Evolutionary conservation across 2,888 invertebrate genomes (phyloP).

Genomic region (Pheosia gnoma): DNA sequence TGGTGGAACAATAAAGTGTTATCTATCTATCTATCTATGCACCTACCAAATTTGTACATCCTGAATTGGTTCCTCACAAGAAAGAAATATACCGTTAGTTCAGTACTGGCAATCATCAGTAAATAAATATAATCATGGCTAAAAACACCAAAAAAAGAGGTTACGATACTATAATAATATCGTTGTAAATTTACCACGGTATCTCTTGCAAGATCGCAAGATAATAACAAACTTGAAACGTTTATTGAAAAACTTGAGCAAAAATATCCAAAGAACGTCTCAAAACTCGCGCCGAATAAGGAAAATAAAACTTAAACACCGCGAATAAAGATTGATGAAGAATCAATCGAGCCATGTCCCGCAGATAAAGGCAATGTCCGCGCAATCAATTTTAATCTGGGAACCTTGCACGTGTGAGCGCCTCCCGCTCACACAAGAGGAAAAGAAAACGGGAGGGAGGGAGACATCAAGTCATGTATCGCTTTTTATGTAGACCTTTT

Average conservation of each 20-base stretch:
- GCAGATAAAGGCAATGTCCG: slow-evolving; percentile 73
- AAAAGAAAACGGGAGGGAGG: slow-evolving; percentile 33
- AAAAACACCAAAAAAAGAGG: neutral
- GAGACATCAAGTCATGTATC: slow-evolving; percentile 54
- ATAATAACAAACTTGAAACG: slow-evolving; percentile 5
- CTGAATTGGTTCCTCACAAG: no score
- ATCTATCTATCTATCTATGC: no score
- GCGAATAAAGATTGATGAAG: slow-evolving; percentile 82
- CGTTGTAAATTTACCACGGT: neutral
- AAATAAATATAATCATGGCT: no score
- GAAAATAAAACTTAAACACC: slow-evolving; percentile 63
- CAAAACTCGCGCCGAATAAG: slow-evolving; percentile 38
- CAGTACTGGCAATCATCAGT: no score
- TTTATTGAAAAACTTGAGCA: slow-evolving; percentile 17
- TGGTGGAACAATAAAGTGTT: no score
- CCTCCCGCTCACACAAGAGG: slow-evolving; percentile 44
- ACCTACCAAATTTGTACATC: no score
- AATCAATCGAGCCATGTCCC: slow-evolving; percentile 79
- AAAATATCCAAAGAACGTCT: slow-evolving; percentile 26
- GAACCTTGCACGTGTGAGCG: slow-evolving; percentile 59
- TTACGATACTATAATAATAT: neutral
- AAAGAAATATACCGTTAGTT: no score
- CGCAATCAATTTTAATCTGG: slow-evolving; percentile 83
- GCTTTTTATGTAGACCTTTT: slow-evolving; percentile 61
- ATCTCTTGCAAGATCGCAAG: neutral